Conservation (phyloP, 2,113 vertebrate genomes). For the Nymphicus hollandicus region DNA sequence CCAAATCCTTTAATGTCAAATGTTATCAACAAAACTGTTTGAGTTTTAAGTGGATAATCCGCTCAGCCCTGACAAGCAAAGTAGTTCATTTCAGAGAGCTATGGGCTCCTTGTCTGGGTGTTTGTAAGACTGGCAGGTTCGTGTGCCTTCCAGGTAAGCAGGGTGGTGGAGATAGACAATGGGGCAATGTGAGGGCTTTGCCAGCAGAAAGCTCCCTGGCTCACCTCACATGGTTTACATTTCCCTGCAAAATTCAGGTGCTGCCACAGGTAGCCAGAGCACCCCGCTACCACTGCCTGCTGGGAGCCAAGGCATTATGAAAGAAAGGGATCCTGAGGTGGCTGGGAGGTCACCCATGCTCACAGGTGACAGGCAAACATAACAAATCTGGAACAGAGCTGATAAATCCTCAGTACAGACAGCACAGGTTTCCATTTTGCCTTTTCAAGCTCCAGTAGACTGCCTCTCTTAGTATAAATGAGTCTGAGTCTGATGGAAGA, state of each 20-base stretch:
- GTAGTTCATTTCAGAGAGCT: neutral
- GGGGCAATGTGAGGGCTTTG: fast-evolving
- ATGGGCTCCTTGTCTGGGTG: neutral
- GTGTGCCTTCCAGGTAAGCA: neutral
- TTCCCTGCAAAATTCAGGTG: neutral
- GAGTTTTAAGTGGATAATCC: neutral
- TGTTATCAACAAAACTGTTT: neutral
- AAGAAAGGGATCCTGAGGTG: neutral
- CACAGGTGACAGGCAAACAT: neutral
- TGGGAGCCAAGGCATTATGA: neutral
- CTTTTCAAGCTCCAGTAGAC: neutral
- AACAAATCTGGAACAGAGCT: neutral
- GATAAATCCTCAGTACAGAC: neutral
- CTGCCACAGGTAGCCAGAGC: neutral
- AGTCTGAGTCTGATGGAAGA: neutral
- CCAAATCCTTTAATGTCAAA: neutral
- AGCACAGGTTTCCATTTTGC: neutral
- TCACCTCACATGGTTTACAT: neutral
- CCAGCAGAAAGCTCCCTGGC: neutral
- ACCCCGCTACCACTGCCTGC: neutral
- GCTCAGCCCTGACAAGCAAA: neutral
- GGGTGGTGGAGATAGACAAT: neutral
- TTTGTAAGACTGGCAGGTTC: neutral
- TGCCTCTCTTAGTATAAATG: neutral
- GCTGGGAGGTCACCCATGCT: neutral